A percentile compares a stretch with the other conserved stretches of the same genome.
Evolutionary conservation across 2,797 vertebrate species (phyloP).

Genomic region (Emydoidea blandingii): DNA sequence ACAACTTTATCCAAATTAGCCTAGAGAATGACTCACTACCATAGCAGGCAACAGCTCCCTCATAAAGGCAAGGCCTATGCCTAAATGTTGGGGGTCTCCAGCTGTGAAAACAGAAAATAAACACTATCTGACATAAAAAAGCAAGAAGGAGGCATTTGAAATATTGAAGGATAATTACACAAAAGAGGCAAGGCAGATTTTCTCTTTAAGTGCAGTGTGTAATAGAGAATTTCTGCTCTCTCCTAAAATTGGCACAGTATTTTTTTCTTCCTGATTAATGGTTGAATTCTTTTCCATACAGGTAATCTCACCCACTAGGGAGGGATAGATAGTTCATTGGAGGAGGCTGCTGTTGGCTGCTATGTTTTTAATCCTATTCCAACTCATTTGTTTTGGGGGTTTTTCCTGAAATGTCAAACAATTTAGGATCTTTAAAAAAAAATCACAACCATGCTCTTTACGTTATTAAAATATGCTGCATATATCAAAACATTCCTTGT

Average conservation of each 20-base stretch:
- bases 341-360: constrained; percentile 10
- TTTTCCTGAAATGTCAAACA: neutral
- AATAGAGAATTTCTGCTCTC: constrained; percentile 40
- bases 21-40: constrained; percentile 55
- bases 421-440: constrained; percentile 9
- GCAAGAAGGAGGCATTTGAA: constrained; percentile 24
- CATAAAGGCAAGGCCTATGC: constrained; percentile 32
- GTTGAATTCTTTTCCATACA: constrained; percentile 67
- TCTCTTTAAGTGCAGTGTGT: neutral
- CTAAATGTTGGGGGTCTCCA: constrained; percentile 46
- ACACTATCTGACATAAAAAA: constrained; percentile 27
- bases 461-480: neutral
- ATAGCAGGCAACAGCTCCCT: constrained; percentile 38
- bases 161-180: neutral
- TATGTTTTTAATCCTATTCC: neutral
- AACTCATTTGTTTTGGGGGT: neutral
- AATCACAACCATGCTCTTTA: neutral
- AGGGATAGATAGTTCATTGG: neutral
- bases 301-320: constrained; percentile 54
- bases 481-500: constrained; percentile 14
- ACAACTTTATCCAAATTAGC: constrained; percentile 25
- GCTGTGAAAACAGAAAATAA: constrained; percentile 63
- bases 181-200: neutral
- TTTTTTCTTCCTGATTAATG: constrained; percentile 50
- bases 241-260: neutral